Conservation (phyloP, 1,140 invertebrate genomes). For the Drosophila ogumai region DNA sequence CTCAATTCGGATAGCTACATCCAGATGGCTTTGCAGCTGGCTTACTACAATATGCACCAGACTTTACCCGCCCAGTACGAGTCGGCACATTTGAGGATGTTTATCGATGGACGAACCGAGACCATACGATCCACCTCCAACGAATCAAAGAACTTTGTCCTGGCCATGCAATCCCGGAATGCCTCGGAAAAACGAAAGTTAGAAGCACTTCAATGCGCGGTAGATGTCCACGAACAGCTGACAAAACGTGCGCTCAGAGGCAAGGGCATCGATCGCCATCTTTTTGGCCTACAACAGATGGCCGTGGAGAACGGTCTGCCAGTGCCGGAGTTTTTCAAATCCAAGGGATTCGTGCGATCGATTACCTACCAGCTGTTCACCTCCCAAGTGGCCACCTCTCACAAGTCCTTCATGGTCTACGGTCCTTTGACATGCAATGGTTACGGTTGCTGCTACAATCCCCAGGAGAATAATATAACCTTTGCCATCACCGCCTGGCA, state of each 20-base stretch:
- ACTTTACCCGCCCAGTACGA: constrained; percentile 94
- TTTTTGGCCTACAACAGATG: constrained; percentile 93
- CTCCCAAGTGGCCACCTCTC: constrained; percentile 91
- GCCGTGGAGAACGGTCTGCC: constrained; percentile 90
- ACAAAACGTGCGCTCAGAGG: constrained; percentile 91
- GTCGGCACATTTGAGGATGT: constrained; percentile 92
- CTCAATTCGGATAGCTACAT: constrained; percentile 96
- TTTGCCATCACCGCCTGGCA: constrained; percentile 90
- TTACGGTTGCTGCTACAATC: constrained; percentile 95
- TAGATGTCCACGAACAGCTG: constrained; percentile 92
- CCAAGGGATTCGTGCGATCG: constrained; percentile 89
- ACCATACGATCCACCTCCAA: constrained; percentile 94
- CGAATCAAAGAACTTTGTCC: constrained; percentile 91
- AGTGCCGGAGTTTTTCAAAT: constrained; percentile 90
- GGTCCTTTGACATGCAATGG: constrained; percentile 91
- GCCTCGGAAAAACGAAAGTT: constrained; percentile 72
- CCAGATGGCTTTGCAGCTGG: constrained; percentile 96
- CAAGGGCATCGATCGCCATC: constrained; percentile 93
- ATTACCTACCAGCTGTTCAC: constrained; percentile 92
- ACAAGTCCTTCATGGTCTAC: constrained; percentile 92
- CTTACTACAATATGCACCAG: constrained; percentile 92
- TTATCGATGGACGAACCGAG: constrained; percentile 93
- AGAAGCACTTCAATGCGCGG: constrained; percentile 88
- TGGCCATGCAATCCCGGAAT: constrained; percentile 87
- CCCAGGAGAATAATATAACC: constrained; percentile 89